Evolutionary conservation across 2,888 invertebrate species (phyloP), one percentile per base, ranked within the genome.

Genomic region (Scaeva pyrastri): DNA sequence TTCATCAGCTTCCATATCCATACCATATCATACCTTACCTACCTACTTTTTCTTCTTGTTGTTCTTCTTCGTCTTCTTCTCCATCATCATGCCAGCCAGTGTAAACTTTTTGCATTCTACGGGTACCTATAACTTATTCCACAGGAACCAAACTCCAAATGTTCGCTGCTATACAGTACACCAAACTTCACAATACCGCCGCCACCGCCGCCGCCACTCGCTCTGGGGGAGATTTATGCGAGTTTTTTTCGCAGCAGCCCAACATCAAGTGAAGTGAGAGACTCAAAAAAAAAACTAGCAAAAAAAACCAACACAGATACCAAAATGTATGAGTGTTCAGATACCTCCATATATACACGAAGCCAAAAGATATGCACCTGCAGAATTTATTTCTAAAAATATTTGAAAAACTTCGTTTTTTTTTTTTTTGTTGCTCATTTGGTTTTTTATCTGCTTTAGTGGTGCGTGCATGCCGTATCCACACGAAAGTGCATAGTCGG

Each of bases 331-430:
- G 31, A 31, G 64, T 50, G 21, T 26, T 83, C 36, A 68, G 76
- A 31, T 31, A n/a, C n/a, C n/a, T n/a, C n/a, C n/a, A n/a, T n/a
- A 39, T 31, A 79, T 79, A 77, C 86, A 76, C 64, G 77, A 82
- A 86, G 78, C 77, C 55, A 87, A 87, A 78, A 82, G 83, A 87
- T 87, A 87, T 87, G 87, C 87, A 87, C 87, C 87, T 87, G 87
- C 87, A 87, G 83, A 79, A 79, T 87, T 82, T 86, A 82, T 86
- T 86, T 82, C 77, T 86, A 86, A 86, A 86, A 86, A 86, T 86
- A 86, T 86, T 86, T 86, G 52, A 70, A 86, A 86, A 77, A 74
- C 80, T 72, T 79, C 66, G 41, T 64, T 70, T 74, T 68, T 77
- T 72, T 77, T 68, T 50, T 64, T 70, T 74, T 68, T 77, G 77